Evolutionary conservation across 2,113 vertebrate species (phyloP).

Genomic region (Nycticebus coucang): DNA sequence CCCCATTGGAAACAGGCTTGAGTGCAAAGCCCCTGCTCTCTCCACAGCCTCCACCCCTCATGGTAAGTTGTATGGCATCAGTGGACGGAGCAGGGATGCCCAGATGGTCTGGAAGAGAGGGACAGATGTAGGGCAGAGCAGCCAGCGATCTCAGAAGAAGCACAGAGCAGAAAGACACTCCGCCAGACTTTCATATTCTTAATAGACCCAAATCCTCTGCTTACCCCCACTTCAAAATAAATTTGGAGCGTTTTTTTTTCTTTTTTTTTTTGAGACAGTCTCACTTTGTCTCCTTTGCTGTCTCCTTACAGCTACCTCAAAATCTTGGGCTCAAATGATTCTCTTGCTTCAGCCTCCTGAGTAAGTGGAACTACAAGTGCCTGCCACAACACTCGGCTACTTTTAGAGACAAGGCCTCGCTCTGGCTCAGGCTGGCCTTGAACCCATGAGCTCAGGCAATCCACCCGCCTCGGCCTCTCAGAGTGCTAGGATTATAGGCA

Average conservation of each 20-base stretch:
- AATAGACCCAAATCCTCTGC: background rate
- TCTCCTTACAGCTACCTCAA: too few relatives aligned
- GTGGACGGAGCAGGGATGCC: background rate
- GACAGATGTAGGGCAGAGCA: background rate
- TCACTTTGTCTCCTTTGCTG: too few relatives aligned
- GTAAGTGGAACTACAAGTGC: too few relatives aligned
- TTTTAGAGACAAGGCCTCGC: too few relatives aligned
- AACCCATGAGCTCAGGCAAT: too few relatives aligned
- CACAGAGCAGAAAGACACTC: background rate
- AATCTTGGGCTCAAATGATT: too few relatives aligned
- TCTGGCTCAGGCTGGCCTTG: too few relatives aligned
- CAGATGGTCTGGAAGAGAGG: background rate
- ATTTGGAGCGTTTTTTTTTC: background rate
- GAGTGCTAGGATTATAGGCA: too few relatives aligned
- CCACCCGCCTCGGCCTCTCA: too few relatives aligned
- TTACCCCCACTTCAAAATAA: background rate
- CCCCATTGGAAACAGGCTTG: background rate
- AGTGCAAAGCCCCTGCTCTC: background rate
- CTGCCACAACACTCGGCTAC: too few relatives aligned
- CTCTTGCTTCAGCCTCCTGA: too few relatives aligned
- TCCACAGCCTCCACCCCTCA: background rate
- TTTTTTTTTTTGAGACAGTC: background rate
- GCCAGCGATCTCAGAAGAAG: background rate
- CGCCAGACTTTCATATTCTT: background rate
- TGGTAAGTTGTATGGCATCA: background rate